Conservation (phyloP, 2,888 invertebrate genomes). For the Xestobium rufovillosum region DNA sequence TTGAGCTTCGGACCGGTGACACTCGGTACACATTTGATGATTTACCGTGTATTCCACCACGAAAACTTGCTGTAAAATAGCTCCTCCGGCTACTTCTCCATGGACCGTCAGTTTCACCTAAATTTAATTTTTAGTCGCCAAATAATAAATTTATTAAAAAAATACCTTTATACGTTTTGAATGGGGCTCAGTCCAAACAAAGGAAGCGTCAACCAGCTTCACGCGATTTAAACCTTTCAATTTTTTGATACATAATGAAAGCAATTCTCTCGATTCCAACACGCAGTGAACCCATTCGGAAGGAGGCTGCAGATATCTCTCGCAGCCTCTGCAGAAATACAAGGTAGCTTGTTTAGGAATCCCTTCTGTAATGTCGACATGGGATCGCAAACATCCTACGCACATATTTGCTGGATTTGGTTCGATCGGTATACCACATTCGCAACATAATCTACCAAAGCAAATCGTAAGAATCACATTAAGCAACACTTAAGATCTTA, state of each 20-base stretch:
- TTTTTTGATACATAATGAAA: conserved; percentile 86
- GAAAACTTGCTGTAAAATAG: conserved; percentile 90
- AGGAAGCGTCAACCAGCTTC: conserved; percentile 90
- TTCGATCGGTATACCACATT: conserved; percentile 86
- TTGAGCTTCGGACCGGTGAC: conserved; percentile 94
- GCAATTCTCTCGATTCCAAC: conserved; percentile 84
- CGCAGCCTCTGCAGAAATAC: conserved; percentile 88
- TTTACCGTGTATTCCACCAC: conserved; percentile 87
- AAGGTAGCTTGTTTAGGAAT: conserved; percentile 90
- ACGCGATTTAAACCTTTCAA: conserved; percentile 84
- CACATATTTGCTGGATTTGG: conserved; percentile 98
- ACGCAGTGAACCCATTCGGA: conserved; percentile 77
- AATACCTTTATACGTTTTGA: conserved; percentile 91
- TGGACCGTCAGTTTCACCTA: conserved; percentile 87
- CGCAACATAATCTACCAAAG: conserved; percentile 73
- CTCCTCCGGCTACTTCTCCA: conserved; percentile 86
- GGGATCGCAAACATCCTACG: conserved; percentile 82
- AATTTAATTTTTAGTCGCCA: conserved; percentile 15
- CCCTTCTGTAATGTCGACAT: conserved; percentile 91
- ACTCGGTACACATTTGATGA: conserved; percentile 96
- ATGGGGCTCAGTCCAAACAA: conserved; percentile 99
- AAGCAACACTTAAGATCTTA: conserved; percentile 4
- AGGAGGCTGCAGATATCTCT: conserved; percentile 90
- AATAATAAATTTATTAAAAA: conserved; percentile 6
- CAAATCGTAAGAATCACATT: conserved; percentile 11